Conservation (phyloP, 2,113 vertebrate species). For the human region DNA sequence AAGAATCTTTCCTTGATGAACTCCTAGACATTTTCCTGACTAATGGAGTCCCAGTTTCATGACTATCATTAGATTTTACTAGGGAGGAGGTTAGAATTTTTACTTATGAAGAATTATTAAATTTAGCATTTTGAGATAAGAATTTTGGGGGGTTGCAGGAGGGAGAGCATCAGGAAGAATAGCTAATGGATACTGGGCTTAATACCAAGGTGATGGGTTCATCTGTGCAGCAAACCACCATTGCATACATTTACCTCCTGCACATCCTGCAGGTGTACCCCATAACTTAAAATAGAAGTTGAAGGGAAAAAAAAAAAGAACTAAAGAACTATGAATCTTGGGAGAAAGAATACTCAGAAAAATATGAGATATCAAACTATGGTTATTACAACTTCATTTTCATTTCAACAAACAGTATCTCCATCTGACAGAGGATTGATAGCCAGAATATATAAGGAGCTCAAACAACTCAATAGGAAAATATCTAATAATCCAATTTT, state of each 20-base stretch:
- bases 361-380: background rate
- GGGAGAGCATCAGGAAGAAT: background rate
- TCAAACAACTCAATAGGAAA: no score
- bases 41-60: background rate
- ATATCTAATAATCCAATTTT: no score
- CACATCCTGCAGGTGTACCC: no score
- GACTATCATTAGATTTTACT: background rate
- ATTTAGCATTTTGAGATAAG: background rate
- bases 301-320: no score
- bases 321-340: background rate
- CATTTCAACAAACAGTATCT: background rate
- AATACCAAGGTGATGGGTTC: no score
- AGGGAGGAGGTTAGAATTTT: background rate
- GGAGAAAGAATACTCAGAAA: background rate
- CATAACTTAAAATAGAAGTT: no score
- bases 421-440: background rate
- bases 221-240: no score
- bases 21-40: background rate
- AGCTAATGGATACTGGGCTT: no score
- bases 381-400: constrained; percentile 9
- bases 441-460: background rate
- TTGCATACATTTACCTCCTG: no score
- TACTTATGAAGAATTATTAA: background rate
- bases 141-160: background rate
- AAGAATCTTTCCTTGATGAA: background rate